Conservation (phyloP, 2,113 vertebrate genomes). For the Myotis davidii region DNA sequence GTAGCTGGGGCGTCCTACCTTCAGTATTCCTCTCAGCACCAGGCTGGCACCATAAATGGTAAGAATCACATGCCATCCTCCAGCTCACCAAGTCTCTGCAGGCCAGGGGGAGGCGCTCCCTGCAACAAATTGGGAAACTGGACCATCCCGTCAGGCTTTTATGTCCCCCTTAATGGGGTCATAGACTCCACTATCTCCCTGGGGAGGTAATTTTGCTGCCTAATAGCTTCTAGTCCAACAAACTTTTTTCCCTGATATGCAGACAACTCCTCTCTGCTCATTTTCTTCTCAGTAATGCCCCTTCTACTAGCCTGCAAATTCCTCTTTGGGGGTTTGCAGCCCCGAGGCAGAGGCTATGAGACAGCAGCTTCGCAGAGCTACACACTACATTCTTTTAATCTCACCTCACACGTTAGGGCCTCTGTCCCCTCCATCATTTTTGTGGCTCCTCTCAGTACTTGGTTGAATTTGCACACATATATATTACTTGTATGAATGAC, state of each 20-base stretch:
- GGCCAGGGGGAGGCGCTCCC: background rate
- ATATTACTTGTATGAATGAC: background rate
- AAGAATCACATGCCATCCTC: constrained; percentile 38
- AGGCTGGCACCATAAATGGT: constrained; percentile 32
- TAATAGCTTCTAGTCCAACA: constrained; percentile 73
- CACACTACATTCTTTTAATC: background rate
- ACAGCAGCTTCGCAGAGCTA: background rate
- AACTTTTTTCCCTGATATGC: constrained; percentile 71
- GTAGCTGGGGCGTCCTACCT: background rate
- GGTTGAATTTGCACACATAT: constrained; percentile 36
- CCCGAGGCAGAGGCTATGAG: constrained; percentile 5
- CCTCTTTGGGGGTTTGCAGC: constrained; percentile 68
- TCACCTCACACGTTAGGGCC: background rate
- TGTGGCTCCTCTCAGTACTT: background rate
- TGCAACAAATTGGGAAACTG: constrained; percentile 57
- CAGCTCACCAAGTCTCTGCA: background rate
- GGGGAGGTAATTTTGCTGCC: constrained; percentile 67
- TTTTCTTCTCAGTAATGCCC: constrained; percentile 70
- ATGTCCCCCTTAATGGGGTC: constrained; percentile 69
- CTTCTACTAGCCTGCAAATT: constrained; percentile 73
- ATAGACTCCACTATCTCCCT: constrained; percentile 60
- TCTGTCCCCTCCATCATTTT: constrained; percentile 25
- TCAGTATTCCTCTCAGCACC: constrained; percentile 54
- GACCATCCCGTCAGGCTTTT: constrained; percentile 56
- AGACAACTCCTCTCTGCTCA: constrained; percentile 71